Evolutionary conservation across 92 coral and sea anemone genomes (phyloP).

Genomic region (Umimayanthus kanabou): DNA sequence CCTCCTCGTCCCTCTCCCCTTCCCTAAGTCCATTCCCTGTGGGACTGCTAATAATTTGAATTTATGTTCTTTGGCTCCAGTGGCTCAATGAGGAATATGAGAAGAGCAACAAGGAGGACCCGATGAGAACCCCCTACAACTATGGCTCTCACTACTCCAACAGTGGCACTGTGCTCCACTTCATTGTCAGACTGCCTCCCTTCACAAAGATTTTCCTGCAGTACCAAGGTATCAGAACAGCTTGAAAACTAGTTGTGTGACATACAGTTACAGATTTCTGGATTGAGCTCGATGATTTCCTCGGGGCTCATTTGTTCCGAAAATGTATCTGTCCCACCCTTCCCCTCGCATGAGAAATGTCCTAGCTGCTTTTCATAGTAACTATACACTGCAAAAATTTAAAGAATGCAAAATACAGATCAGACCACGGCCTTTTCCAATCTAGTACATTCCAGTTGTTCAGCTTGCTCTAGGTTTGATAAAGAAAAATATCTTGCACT

Average conservation of each 20-base stretch:
- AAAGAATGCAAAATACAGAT: too few relatives aligned
- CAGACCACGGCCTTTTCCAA: too few relatives aligned
- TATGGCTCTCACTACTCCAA: conserved; percentile 96
- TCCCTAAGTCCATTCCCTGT: neutral
- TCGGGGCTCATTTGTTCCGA: neutral
- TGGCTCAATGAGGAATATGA: conserved; percentile 91
- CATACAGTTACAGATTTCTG: neutral
- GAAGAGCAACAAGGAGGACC: conserved; percentile 73
- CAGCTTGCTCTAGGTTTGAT: too few relatives aligned
- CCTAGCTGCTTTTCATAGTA: too few relatives aligned
- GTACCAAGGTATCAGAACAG: conserved; percentile 72
- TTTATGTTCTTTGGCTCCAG: conserved; percentile 46
- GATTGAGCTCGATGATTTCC: neutral
- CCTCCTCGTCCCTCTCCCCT: neutral
- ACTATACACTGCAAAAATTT: too few relatives aligned
- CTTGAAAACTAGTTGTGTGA: too few relatives aligned
- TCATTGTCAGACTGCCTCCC: conserved; percentile 89
- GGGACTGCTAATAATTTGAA: neutral
- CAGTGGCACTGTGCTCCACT: conserved; percentile 98
- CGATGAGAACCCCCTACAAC: conserved; percentile 87
- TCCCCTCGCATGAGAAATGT: too few relatives aligned
- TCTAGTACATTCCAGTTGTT: too few relatives aligned
- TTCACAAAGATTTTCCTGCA: conserved; percentile 93
- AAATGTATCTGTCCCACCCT: too few relatives aligned
- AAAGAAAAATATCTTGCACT: too few relatives aligned